Evolutionary conservation across 2,113 vertebrate species (phyloP), one percentile per base, ranked within the genome.

Genomic region (Xenopus laevis): DNA sequence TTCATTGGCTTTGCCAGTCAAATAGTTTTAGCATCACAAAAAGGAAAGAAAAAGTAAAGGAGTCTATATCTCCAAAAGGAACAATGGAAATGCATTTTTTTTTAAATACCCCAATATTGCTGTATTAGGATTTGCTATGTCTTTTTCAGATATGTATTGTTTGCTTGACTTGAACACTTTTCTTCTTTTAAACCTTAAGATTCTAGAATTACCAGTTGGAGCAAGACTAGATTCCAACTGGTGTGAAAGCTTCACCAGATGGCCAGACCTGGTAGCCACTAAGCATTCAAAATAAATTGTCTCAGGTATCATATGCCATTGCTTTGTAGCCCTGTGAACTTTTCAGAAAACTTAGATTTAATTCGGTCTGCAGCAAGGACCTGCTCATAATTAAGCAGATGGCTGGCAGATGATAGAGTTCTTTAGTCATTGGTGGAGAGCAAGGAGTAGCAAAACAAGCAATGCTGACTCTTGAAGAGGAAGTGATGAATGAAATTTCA

Each of bases 21-120:
- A 90, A 91, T 86, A 87, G 86, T 91, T 86, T 91, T 88, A 91
- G 86, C 87, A 88, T 92, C 88, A 91, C 87, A 88, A 89, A 81
- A 83, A 83, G 83, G 7, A 55, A 86, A 87, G 68, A 84, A 84
- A 88, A 87, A 87, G 23, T 27, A 27, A 27, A 27, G 23, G 23
- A 27, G 23, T 27, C 23, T 27, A 27, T n/a, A n/a, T n/a, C n/a
- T n/a, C n/a, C n/a, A n/a, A n/a, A n/a, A n/a, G n/a, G n/a, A n/a
- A n/a, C n/a, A n/a, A n/a, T n/a, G n/a, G n/a, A n/a, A n/a, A n/a
- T n/a, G n/a, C n/a, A n/a, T n/a, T n/a, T 33, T 33, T 3, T 6
- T 33, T 33, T 33, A 33, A 33, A 6, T 4, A 6, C 3, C 30
- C 3, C 30, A 33, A 4, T 33, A 6, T 3, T 33, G 30, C 30